Conservation (phyloP, 2,797 vertebrate genomes). For the Alauda arvensis region DNA sequence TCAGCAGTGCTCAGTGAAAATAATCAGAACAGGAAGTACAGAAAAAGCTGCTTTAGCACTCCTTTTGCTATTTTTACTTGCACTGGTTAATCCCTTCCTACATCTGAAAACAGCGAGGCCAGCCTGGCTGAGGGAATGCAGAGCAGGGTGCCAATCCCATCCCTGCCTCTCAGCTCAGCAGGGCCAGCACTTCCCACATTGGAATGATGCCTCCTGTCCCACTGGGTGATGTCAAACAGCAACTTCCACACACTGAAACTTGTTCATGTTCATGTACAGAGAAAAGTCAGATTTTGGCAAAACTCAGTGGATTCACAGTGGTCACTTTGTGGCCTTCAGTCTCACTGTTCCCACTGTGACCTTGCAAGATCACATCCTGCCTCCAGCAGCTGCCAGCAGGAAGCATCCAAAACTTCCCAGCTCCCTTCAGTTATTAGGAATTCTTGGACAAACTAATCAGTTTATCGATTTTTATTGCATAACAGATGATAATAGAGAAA, state of each 20-base stretch:
- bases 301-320: not conserved
- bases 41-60: not conserved
- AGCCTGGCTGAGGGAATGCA: conserved; percentile 4
- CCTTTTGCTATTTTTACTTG: conserved; percentile 38
- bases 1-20: not conserved
- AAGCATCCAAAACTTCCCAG: not conserved
- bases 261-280: not conserved
- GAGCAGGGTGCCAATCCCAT: conserved; percentile 28
- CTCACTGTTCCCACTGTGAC: not conserved
- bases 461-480: not conserved
- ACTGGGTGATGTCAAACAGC: not conserved
- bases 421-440: not conserved
- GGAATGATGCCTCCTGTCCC: conserved; percentile 2
- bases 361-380: not conserved
- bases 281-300: not conserved
- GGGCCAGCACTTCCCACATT: conserved; percentile 22
- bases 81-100: conserved; percentile 34
- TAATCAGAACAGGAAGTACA: conserved; percentile 21
- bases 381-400: not conserved
- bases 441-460: not conserved
- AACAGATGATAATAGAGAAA: not conserved
- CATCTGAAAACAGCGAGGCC: conserved; percentile 6
- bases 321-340: not conserved
- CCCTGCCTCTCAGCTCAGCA: conserved; percentile 32
- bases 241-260: not conserved